Base-by-base conservation (phyloP, 2,797 vertebrate species). In the Poeciliopsis paucimaculata region DNA sequence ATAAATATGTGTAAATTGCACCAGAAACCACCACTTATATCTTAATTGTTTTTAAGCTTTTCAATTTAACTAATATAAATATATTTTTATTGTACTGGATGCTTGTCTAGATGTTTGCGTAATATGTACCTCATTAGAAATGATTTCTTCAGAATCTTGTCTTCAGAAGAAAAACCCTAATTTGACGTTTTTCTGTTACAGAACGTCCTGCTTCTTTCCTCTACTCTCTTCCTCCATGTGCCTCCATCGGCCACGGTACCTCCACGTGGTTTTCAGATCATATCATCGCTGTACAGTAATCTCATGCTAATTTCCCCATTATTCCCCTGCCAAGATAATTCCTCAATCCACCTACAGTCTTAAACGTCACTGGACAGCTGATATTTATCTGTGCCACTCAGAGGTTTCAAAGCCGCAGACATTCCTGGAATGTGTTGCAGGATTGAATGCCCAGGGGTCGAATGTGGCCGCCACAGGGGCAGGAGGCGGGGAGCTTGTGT, bases 401-500 rank as follows among this genome's bases (percentile, higher is more conserved):
- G 10, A 76, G 28, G 39, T 57, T 31, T 2, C 43, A 70, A 53
- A 77, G 46, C 68, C 53, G 75, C 34, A 85, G 74, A 83, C 81
- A 94, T 90, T 91, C 76, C 73, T 86, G 91, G 90, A 93, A 93
- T 94, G 89, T 91, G 76, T 78, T 62, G 62, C 82, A 83, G 86
- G 79, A 81, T 78, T 10, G 41, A 86, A 79, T 77, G 73, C 77
- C 79, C 72, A 74, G 78, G 74, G 89, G 92, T 92, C 86, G 43
- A 80, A 66, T 75, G 72, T 49, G 77, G 68, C 76, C 53, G 47
- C 66, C 66, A 75, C 46, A 75, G 73, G 81, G 72, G 91, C 95
- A 95, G 20, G 49, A 92, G 91, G 95, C 95, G 39, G 55, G 92
- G 94, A 86, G 90, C 91, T 84, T 88, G 43, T 43, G 45, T 39